phyloP scores from a whole-genome alignment of 2,797 vertebrate species.

The Spondyliosoma cantharus region DNA sequence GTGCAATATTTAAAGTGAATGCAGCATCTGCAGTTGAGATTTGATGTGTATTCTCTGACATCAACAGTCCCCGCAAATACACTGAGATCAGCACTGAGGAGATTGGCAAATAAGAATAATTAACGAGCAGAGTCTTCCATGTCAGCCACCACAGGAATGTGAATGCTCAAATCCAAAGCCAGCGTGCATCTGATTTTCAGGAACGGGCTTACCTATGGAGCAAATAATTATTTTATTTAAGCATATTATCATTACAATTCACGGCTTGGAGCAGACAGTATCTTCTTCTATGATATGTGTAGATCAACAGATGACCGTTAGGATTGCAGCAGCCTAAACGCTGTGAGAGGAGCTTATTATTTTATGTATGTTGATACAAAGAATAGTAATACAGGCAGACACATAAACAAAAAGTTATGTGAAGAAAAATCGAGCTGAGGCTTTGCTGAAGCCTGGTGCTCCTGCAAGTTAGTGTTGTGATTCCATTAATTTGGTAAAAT shows the following conservation, averaged over 20 bases:
- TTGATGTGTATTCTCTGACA: not conserved
- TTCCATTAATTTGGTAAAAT: not conserved
- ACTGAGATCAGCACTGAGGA: conserved; percentile 12
- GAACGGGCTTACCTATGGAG: not conserved
- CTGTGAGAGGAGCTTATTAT: not conserved
- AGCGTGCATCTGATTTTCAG: not conserved
- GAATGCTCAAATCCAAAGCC: not conserved
- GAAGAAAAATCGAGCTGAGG: not conserved
- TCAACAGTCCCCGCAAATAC: not conserved
- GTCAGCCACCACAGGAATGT: not conserved
- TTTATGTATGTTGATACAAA: not conserved
- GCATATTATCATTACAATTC: not conserved
- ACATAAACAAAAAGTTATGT: not conserved
- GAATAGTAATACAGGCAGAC: not conserved
- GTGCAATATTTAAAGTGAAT: not conserved
- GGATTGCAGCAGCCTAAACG: not conserved
- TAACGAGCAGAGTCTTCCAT: not conserved
- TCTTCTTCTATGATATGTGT: not conserved
- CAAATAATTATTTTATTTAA: conserved; percentile 2
- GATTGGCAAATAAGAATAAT: not conserved
- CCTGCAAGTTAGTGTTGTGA: not conserved
- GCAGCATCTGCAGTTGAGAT: conserved; percentile 3
- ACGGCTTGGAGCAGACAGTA: not conserved
- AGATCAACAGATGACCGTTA: not conserved
- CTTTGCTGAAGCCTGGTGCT: not conserved